These are phyloP conservation scores for Erpobdella octoculata DNA, from an alignment of 2,888 invertebrate genomes.

Conservation along the genomic window DNA sequence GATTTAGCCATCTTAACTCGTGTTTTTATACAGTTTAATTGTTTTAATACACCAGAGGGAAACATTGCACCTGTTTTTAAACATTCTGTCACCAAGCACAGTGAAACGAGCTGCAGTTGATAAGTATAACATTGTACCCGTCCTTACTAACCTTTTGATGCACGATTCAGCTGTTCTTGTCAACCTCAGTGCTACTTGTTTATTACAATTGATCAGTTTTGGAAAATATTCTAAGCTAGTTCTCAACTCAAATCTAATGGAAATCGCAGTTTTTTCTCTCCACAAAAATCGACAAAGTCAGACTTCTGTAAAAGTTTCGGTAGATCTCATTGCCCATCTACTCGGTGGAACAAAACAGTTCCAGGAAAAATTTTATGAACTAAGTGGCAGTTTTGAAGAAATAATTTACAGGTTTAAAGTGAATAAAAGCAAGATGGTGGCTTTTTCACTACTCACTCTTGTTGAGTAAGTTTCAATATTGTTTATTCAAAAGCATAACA, in stretches of 20 bases:
- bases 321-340: constrained; percentile 18
- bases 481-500: not conserved
- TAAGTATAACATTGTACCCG: constrained; percentile 4
- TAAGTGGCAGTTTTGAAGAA: not conserved
- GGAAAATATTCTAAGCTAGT: not conserved
- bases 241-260: constrained; percentile 9
- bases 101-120: constrained; percentile 1
- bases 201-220: not conserved
- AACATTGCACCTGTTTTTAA: not conserved
- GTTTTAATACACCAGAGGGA: constrained; percentile 4
- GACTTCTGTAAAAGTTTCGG: not conserved
- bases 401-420: constrained; percentile 6
- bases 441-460: constrained; percentile 9
- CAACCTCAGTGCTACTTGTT: not conserved
- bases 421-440: not conserved
- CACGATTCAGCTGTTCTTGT: not conserved
- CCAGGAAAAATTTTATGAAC: not conserved
- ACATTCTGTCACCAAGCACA: not conserved
- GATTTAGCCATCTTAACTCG: too few relatives aligned
- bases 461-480: not conserved
- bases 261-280: not conserved
- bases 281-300: not conserved
- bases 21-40: too few relatives aligned
- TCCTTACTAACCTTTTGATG: not conserved
- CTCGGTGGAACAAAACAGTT: not conserved